These are phyloP conservation scores for Delphinus delphis DNA, from an alignment of 2,113 vertebrate species.

Conservation along the genomic window DNA sequence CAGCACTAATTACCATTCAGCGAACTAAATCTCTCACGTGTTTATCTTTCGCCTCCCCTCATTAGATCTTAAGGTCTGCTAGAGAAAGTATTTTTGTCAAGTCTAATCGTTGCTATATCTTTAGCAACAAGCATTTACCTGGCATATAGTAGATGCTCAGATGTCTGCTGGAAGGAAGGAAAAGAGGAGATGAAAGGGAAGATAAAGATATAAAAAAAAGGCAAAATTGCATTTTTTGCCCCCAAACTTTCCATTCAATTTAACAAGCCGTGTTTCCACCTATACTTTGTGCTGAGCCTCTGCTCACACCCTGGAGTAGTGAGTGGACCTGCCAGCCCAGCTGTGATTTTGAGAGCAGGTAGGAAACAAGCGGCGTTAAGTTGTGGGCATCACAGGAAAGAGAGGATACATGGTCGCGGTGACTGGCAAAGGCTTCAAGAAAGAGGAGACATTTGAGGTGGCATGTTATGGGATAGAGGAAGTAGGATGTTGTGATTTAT, in stretches of 20 bases:
- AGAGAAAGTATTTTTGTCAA: neutral
- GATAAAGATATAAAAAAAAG: neutral
- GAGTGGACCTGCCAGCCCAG: neutral
- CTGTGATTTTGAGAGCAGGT: neutral
- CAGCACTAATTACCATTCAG: neutral
- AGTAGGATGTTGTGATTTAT: neutral
- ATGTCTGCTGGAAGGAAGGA: neutral
- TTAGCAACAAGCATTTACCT: neutral
- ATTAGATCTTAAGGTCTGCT: neutral
- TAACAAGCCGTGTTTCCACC: neutral
- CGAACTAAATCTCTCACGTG: neutral
- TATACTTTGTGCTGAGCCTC: fast-evolving
- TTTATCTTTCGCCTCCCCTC: neutral
- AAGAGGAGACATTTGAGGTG: neutral
- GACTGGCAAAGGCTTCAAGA: neutral
- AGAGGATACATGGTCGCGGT: too few species aligned
- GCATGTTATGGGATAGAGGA: neutral
- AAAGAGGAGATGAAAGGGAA: neutral
- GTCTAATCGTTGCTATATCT: neutral
- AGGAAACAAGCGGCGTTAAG: neutral
- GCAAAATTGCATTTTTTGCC: neutral
- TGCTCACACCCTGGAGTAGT: neutral
- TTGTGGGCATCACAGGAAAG: neutral
- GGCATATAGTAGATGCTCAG: neutral
- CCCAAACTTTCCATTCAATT: neutral